Percentiles rank a stretch among this genome's conserved stretches.
Evolutionary conservation across 2,113 vertebrate genomes (phyloP).

Genomic region (Jaculus jaculus): DNA sequence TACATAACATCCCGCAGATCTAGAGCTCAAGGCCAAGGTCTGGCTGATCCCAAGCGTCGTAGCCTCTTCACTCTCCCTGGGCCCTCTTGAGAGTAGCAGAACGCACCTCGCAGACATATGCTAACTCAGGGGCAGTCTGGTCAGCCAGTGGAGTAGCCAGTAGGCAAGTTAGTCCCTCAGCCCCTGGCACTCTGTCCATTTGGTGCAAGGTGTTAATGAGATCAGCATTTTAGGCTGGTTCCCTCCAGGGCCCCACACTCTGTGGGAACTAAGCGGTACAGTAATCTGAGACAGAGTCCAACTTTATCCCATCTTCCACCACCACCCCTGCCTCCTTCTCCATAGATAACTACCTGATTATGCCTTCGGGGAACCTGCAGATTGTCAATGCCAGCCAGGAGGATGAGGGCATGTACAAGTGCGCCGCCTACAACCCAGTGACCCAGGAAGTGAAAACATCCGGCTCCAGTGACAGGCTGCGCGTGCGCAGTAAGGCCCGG

Average conservation of each 20-base stretch:
- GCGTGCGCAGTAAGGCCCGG: constrained; percentile 92
- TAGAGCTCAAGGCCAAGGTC: background rate
- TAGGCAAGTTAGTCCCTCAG: background rate
- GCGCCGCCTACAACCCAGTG: constrained; percentile 96
- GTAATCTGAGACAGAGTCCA: background rate
- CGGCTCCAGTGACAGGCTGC: constrained; percentile 92
- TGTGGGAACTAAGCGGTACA: background rate
- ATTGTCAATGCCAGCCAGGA: constrained; percentile 96
- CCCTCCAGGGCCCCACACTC: background rate
- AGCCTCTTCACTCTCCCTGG: background rate
- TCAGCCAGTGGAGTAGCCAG: background rate
- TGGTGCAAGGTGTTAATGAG: background rate
- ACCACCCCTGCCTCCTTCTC: constrained; percentile 17
- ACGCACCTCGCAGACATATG: background rate
- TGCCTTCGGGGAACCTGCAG: constrained; percentile 98
- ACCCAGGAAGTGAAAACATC: constrained; percentile 98
- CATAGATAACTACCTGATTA: constrained; percentile 98
- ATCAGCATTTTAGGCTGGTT: background rate
- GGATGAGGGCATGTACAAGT: constrained; percentile 96
- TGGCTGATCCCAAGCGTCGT: background rate
- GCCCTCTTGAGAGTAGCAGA: background rate
- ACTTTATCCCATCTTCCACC: background rate
- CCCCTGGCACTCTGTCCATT: background rate
- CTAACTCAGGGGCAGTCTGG: background rate
- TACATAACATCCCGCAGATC: background rate